phyloP scores from a whole-genome alignment of 1,140 invertebrate genomes.

The Drosophila subpulchrella region DNA sequence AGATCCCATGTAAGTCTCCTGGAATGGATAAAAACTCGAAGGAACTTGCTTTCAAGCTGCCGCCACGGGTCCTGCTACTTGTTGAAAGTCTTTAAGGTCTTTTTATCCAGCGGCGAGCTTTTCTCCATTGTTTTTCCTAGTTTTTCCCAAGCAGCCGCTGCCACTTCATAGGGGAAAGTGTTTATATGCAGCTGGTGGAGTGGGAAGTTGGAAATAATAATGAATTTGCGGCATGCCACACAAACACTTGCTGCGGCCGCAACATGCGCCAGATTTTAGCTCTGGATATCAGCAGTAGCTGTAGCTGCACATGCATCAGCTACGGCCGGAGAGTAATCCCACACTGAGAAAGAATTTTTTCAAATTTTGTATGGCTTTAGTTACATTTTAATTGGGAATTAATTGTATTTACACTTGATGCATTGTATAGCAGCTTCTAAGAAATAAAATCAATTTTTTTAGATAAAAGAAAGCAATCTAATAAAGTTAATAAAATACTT shows the following conservation, averaged over 20 bases:
- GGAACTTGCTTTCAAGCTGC: conserved; percentile 13
- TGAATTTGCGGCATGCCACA: conserved; percentile 79
- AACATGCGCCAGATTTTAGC: conserved; percentile 74
- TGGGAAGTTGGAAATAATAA: conserved; percentile 66
- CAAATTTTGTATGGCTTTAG: neutral
- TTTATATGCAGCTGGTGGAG: conserved; percentile 37
- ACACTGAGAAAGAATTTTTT: conserved; percentile 28
- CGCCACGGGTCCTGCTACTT: conserved; percentile 20
- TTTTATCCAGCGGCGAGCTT: conserved; percentile 3
- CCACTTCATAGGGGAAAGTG: conserved; percentile 44
- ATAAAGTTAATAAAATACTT: too few relatives aligned
- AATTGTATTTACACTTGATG: too few relatives aligned
- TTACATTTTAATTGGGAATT: too few relatives aligned
- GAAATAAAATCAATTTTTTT: too few relatives aligned
- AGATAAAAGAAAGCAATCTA: too few relatives aligned
- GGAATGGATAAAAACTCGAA: conserved; percentile 16
- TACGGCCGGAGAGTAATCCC: conserved; percentile 28
- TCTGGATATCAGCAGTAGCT: conserved; percentile 70
- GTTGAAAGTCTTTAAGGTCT: conserved; percentile 41
- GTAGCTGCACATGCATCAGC: conserved; percentile 74
- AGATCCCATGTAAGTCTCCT: conserved; percentile 10
- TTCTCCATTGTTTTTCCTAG: conserved; percentile 21
- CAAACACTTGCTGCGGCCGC: conserved; percentile 71
- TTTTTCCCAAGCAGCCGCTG: conserved; percentile 29
- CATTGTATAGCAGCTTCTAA: too few relatives aligned